These are phyloP conservation scores for Seladonia tumulorum DNA, from an alignment of 2,888 invertebrate genomes.

Conservation along the genomic window DNA sequence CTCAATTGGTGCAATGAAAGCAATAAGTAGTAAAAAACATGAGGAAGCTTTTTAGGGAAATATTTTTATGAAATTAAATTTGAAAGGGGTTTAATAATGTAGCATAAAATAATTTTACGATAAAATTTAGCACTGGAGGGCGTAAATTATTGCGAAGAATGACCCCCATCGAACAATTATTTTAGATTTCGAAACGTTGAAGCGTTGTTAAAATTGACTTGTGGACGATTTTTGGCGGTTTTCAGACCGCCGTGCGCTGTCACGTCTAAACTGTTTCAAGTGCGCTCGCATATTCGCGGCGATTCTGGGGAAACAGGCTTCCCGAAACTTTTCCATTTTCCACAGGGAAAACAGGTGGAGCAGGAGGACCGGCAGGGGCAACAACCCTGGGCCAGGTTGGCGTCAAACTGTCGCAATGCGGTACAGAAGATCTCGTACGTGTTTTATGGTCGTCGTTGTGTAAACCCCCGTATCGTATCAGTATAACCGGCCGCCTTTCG, in stretches of 20 bases:
- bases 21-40: no score
- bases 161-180: no score
- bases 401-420: conserved; percentile 78
- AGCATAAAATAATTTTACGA: no score
- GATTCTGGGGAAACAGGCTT: background rate
- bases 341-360: conserved; percentile 25
- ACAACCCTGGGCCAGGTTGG: conserved; percentile 32
- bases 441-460: conserved; percentile 73
- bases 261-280: background rate
- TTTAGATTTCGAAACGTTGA: no score
- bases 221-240: no score
- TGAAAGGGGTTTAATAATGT: no score
- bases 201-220: background rate
- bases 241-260: background rate
- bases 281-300: background rate
- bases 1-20: no score
- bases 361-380: conserved; percentile 22
- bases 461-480: conserved; percentile 72
- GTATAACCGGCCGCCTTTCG: conserved; percentile 60
- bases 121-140: no score
- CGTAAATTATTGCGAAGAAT: no score
- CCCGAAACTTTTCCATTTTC: conserved; percentile 33
- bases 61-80: no score
- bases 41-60: no score
- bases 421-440: conserved; percentile 73